A percentile compares a stretch with the other conserved stretches of the same genome.
Evolutionary conservation across 2,113 vertebrate genomes (phyloP).

Genomic region (Xerus inauris): DNA sequence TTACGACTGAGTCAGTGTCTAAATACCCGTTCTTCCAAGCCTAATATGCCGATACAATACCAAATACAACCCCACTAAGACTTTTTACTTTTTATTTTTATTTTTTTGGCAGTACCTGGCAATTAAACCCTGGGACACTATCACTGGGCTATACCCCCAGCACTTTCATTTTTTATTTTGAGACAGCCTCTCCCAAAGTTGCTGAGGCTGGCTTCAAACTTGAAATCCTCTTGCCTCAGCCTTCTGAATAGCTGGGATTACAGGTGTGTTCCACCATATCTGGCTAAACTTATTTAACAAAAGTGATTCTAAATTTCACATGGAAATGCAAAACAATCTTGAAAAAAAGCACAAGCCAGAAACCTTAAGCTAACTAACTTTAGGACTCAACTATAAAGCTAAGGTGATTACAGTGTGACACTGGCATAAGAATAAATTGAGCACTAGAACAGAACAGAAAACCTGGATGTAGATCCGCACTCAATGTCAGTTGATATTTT

Average conservation of each 20-base stretch:
- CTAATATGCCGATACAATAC: background rate
- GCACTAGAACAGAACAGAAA: background rate
- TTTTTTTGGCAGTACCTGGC: background rate
- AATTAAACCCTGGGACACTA: background rate
- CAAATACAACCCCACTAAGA: background rate
- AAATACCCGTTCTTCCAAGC: background rate
- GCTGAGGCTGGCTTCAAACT: background rate
- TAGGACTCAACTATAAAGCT: background rate
- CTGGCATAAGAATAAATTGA: background rate
- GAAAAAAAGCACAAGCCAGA: background rate
- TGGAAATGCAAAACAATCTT: background rate
- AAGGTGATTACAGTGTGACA: background rate
- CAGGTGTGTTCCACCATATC: too few relatives aligned
- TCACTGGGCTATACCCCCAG: background rate
- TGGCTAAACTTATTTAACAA: background rate
- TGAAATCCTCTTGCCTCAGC: background rate
- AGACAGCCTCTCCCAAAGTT: background rate
- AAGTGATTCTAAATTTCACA: background rate
- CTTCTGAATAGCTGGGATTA: background rate
- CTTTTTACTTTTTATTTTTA: background rate
- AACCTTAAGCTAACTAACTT: background rate
- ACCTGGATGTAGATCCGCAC: background rate
- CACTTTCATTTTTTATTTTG: background rate
- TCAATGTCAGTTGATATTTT: background rate
- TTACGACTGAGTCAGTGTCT: background rate